A percentile compares a stretch with the other conserved stretches of the same genome.
Conservation (phyloP, 2,888 invertebrate genomes). For the Escarpia spicata region DNA sequence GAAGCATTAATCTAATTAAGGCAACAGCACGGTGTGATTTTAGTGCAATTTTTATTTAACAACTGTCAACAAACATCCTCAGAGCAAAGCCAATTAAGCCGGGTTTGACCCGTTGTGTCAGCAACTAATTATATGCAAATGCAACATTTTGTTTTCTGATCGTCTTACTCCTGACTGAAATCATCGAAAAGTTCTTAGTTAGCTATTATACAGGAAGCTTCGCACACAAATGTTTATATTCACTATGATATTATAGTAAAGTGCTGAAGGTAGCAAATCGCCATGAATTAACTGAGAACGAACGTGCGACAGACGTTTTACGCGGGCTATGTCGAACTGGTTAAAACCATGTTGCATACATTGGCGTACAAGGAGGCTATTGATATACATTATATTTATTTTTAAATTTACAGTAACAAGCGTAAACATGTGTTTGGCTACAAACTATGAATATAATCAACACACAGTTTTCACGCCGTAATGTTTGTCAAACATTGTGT, state of each 20-base stretch:
- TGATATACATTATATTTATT: too few relatives aligned
- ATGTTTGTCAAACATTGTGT: too few relatives aligned
- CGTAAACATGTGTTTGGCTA: too few relatives aligned
- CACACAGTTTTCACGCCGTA: too few relatives aligned
- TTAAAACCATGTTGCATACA: not conserved
- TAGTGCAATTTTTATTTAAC: not conserved
- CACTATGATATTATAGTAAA: not conserved
- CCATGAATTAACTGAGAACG: not conserved
- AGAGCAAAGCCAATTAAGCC: not conserved
- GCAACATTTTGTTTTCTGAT: not conserved
- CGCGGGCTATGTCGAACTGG: not conserved
- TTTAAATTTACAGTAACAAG: too few relatives aligned
- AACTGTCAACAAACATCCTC: not conserved
- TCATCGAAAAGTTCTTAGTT: not conserved
- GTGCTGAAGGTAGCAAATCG: not conserved
- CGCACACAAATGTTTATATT: not conserved
- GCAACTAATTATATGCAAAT: not conserved
- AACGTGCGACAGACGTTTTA: not conserved
- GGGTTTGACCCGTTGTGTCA: not conserved
- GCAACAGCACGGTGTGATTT: not conserved
- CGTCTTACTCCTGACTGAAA: not conserved
- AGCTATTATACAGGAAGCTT: too few relatives aligned
- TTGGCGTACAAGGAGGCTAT: not conserved
- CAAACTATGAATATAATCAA: too few relatives aligned
- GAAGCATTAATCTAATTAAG: not conserved